A percentile compares a stretch with the other conserved stretches of the same genome.
Evolutionary conservation across 2,797 vertebrate species (phyloP).

Genomic region (Pangasius djambal): DNA sequence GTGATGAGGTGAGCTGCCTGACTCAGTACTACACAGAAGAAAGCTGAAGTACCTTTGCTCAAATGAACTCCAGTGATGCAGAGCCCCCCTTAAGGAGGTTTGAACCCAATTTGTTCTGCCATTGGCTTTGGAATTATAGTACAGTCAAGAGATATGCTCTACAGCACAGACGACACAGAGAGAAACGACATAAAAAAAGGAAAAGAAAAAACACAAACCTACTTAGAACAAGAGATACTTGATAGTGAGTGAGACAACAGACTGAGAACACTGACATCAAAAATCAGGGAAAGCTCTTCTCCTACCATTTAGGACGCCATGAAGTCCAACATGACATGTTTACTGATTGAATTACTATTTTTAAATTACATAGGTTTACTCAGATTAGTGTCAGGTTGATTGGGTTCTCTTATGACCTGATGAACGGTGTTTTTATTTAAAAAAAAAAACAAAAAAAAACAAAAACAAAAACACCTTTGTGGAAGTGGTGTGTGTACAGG

Average conservation of each 20-base stretch:
- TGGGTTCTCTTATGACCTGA: background rate
- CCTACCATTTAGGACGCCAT: background rate
- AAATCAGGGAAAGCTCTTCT: conserved; percentile 23
- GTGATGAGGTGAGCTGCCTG: conserved; percentile 45
- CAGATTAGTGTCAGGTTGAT: background rate
- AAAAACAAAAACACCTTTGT: background rate
- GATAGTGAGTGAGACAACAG: conserved; percentile 52
- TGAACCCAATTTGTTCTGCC: conserved; percentile 71
- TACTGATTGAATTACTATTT: background rate
- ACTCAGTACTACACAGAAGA: conserved; percentile 64
- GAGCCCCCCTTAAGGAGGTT: conserved; percentile 65
- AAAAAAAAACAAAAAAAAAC: background rate
- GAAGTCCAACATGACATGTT: background rate
- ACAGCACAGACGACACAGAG: conserved; percentile 69
- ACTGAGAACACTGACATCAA: conserved; percentile 56
- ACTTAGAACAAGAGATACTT: conserved; percentile 65
- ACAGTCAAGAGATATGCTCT: conserved; percentile 68
- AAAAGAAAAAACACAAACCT: conserved; percentile 65
- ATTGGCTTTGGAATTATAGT: conserved; percentile 69
- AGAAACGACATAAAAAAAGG: conserved; percentile 63
- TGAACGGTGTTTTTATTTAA: background rate
- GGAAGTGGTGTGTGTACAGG: background rate
- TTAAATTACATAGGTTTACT: background rate
- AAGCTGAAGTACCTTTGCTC: conserved; percentile 65
- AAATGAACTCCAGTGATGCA: conserved; percentile 66